Evolutionary conservation across 2,797 vertebrate genomes (phyloP), one percentile per base, ranked within the genome.

Genomic region (Oreortyx pictus): DNA sequence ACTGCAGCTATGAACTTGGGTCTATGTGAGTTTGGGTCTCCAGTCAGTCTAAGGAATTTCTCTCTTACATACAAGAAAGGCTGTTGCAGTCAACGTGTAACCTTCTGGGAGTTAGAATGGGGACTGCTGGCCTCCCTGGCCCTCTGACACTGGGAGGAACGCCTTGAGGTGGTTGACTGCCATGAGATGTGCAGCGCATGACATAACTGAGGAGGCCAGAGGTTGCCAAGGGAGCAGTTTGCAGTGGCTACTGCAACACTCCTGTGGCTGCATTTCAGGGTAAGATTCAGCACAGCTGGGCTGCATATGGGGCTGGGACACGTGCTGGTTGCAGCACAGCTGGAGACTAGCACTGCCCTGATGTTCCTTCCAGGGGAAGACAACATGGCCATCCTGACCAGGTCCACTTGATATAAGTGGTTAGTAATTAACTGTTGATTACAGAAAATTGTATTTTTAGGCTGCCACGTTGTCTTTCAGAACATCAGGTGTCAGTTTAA

Each of bases 171-270:
- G 13, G 33, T 29, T 70, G 64, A 15, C 25, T 3, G 2, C 46
- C 64, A 15, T 0, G 0, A 59, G 31, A 14, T 41, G 37, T 22
- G 13, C 47, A 67, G 65, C 39, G 29, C 44, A 47, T 0, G 0
- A 16, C 0, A 0, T 5, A 37, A 24, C 33, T 0, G 6, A 76
- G n/a, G 41, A 76, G 33, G 46, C 35, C 66, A n/a, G 74, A 43
- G 35, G 31, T 31, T 70, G 60, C 56, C 59, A 15, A 15, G 27
- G 84, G 64, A 76, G 35, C 3, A 0, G 0, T 70, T 60, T 56
- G 71, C 87, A 85, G 61, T 5, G 60, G 39, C 22, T 73, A 35
- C 71, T 90, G 50, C 50, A 52, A 52, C 29, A 52, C 27, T 52
- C 56, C 78, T 4, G 1, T 59, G 0, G 1, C 41, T 62, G 60